These are phyloP conservation scores for Notodonta dromedarius DNA, from an alignment of 2,888 invertebrate species.

Conservation along the genomic window DNA sequence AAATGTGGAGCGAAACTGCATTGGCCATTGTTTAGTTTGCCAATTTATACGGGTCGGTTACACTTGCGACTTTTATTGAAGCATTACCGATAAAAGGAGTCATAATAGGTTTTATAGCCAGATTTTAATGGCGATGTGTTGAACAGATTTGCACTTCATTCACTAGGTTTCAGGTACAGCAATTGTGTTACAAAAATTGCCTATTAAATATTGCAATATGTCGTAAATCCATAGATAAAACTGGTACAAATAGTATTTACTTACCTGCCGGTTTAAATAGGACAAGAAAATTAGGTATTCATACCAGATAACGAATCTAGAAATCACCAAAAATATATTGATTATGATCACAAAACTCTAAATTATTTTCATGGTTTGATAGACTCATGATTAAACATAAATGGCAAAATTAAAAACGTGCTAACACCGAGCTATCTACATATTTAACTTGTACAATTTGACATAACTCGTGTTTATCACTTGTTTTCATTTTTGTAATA, in stretches of 20 bases:
- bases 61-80: slow-evolving; percentile 82
- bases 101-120: slow-evolving; percentile 80
- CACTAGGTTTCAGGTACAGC: slow-evolving; percentile 19
- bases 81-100: slow-evolving; percentile 82
- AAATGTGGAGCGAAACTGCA: slow-evolving; percentile 82
- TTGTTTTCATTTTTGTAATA: no score
- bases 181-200: slow-evolving; percentile 3
- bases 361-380: no score
- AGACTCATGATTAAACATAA: no score
- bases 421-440: no score
- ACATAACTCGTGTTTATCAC: no score
- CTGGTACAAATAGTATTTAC: background rate
- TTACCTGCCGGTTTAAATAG: no score
- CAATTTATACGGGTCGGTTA: slow-evolving; percentile 85
- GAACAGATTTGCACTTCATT: slow-evolving; percentile 64
- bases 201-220: background rate
- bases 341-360: no score
- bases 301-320: no score
- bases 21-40: slow-evolving; percentile 81
- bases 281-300: no score
- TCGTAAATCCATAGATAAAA: background rate
- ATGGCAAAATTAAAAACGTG: no score
- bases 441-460: no score
- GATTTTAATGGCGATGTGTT: slow-evolving; percentile 77
- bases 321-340: no score